Evolutionary conservation across 2,113 vertebrate species (phyloP).

Genomic region (Silurus meridionalis): DNA sequence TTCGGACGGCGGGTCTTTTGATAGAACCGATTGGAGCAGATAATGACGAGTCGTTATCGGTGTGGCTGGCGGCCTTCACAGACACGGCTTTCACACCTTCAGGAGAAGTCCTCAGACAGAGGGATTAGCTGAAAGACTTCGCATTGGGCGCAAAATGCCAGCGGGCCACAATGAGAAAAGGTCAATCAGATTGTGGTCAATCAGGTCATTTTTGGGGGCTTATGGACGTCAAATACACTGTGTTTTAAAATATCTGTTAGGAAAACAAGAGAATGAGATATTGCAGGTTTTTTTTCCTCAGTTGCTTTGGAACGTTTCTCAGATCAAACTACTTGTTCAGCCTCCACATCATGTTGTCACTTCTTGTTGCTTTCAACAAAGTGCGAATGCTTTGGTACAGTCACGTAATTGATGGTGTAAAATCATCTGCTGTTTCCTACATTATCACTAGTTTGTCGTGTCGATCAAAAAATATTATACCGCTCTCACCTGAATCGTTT

Average conservation of each 20-base stretch:
- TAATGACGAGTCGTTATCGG: slow-evolving; percentile 50
- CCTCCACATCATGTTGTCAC: too few species aligned
- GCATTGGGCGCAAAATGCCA: background rate
- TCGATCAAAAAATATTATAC: too few species aligned
- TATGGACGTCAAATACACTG: background rate
- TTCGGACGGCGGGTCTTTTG: background rate
- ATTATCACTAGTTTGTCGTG: too few species aligned
- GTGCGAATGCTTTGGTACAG: too few species aligned
- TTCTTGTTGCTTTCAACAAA: too few species aligned
- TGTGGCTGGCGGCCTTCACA: slow-evolving; percentile 42
- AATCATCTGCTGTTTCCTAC: too few species aligned
- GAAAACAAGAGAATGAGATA: too few species aligned
- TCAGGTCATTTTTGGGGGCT: background rate
- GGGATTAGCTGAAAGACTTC: slow-evolving; percentile 52
- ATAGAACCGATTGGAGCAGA: slow-evolving; percentile 27
- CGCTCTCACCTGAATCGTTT: too few species aligned
- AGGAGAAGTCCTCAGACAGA: slow-evolving; percentile 58
- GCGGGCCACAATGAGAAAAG: background rate
- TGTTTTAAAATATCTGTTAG: background rate
- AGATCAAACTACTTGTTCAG: too few species aligned
- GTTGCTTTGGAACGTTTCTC: too few species aligned
- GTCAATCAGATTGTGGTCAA: background rate
- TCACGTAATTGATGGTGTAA: too few species aligned
- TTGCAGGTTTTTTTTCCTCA: too few species aligned
- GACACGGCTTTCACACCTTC: slow-evolving; percentile 63